Evolutionary conservation across 1,140 invertebrate species (phyloP), one percentile per base, ranked within the genome.

Genomic region (Musca vetustissima): DNA sequence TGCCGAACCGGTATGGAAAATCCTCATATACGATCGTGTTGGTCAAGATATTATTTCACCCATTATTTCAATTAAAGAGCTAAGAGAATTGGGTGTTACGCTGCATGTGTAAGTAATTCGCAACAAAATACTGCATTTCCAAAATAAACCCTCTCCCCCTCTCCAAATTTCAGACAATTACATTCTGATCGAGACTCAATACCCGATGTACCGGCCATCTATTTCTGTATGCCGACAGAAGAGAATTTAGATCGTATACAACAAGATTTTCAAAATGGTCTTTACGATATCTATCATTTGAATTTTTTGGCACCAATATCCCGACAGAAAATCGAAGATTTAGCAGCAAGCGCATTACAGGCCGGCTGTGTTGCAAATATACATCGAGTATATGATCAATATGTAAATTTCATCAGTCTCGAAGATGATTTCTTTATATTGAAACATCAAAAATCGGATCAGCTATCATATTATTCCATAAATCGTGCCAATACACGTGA

Each of bases 1-100:
- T 25, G 87, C 88, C 50, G 93, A 97, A 85, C 95, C 95, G 43
- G 90, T 92, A 47, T 98, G 96, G 95, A 98, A 98, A 86, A 89
- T 99, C 70, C 85, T 99, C 53, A 90, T 99, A 67, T 99, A 98
- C 80, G 98, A 99, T 84, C 88, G 93, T 75, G 89, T 91, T 74
- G 97, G 97, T 7, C 97, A 99, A 85, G 97, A 99, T 82, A 98
- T 99, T 55, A 98, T 99, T 75, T 98, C 97, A 17, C 97, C 98
- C 3, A 83, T 99, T 57, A 88, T 99, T 76, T 95, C 95, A 49
- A 91, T 99, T 0, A 98, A 98, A 84, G 97, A 99, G 82, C 85
- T 99, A 2, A 83, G 97, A 78, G 96, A 99, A 83, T 84, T 97
- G 73, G 98, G 98, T 70, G 94, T 99, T 15, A 99, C 98, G 55